Evolutionary conservation across 1,140 invertebrate genomes (phyloP).

Genomic region (Tetragnatha versicolor): DNA sequence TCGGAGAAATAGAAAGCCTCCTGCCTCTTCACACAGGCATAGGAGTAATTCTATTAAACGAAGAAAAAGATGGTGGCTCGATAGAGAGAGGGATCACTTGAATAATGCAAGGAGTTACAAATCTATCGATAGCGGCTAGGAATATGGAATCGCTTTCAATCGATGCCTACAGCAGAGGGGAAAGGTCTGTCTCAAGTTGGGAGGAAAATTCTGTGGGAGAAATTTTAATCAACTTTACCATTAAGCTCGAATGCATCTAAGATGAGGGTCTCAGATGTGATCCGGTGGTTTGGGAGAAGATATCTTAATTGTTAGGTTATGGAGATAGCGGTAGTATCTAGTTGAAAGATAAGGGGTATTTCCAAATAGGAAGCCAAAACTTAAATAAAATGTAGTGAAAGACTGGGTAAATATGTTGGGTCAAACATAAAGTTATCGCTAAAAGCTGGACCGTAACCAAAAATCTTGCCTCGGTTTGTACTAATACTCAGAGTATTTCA

Average conservation of each 20-base stretch:
- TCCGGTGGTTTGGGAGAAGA: too few relatives aligned
- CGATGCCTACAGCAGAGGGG: slow-evolving; percentile 1
- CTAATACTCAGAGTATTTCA: too few relatives aligned
- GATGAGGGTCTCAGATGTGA: slow-evolving; percentile 5
- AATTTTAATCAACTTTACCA: slow-evolving; percentile 38
- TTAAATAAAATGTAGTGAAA: too few relatives aligned
- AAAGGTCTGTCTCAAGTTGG: not conserved
- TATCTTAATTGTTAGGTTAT: too few relatives aligned
- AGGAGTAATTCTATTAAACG: not conserved
- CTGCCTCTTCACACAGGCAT: not conserved
- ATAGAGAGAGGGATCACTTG: slow-evolving; percentile 21
- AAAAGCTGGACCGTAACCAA: too few relatives aligned
- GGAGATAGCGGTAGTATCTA: too few relatives aligned
- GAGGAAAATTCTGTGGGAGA: slow-evolving; percentile 5
- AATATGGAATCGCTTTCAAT: slow-evolving; percentile 18
- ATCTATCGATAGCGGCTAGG: slow-evolving; percentile 26
- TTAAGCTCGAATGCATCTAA: slow-evolving; percentile 13
- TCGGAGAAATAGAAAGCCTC: not conserved
- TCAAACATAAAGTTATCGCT: too few relatives aligned
- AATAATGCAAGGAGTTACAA: slow-evolving; percentile 38
- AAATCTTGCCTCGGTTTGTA: too few relatives aligned
- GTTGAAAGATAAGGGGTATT: too few relatives aligned
- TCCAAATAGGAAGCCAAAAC: too few relatives aligned
- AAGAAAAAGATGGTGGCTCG: slow-evolving; percentile 12
- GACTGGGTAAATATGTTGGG: too few relatives aligned